Evolutionary conservation across 1,140 invertebrate species (phyloP).

Genomic region (Meloidogyne hapla): DNA sequence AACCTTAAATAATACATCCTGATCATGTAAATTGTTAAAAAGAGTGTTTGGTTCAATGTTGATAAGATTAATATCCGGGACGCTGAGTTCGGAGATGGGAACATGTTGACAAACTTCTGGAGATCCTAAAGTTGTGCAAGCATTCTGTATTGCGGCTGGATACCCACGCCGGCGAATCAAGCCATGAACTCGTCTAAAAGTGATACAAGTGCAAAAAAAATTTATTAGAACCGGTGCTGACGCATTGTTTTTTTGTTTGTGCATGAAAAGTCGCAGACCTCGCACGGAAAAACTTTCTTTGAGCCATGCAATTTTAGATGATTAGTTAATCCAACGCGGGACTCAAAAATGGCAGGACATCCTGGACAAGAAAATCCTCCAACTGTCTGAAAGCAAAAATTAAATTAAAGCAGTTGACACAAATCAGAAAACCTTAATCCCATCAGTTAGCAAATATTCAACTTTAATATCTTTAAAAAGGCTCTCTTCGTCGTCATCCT

Average conservation of each 20-base stretch:
- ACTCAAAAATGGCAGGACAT: conserved; percentile 42
- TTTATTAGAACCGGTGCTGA: conserved; percentile 31
- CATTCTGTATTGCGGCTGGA: background rate
- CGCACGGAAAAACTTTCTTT: conserved; percentile 27
- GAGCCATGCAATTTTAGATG: conserved; percentile 46
- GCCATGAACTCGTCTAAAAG: conserved; percentile 11
- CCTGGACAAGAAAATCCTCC: conserved; percentile 36
- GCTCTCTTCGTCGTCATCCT: conserved; percentile 5
- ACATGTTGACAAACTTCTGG: background rate
- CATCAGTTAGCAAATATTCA: conserved; percentile 34
- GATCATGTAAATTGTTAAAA: background rate
- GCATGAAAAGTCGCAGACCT: conserved; percentile 43
- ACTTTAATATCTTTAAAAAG: conserved; percentile 30
- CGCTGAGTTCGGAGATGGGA: background rate
- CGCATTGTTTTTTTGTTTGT: conserved; percentile 51
- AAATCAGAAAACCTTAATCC: conserved; percentile 14
- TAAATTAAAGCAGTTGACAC: background rate
- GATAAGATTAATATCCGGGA: background rate
- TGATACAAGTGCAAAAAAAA: background rate
- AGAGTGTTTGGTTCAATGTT: background rate
- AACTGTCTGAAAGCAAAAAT: background rate
- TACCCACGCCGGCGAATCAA: background rate
- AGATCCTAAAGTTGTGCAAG: background rate
- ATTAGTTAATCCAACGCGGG: conserved; percentile 49
- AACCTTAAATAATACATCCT: background rate